phyloP scores from a whole-genome alignment of 2,888 invertebrate genomes.

The Troides oblongomaculatus region DNA sequence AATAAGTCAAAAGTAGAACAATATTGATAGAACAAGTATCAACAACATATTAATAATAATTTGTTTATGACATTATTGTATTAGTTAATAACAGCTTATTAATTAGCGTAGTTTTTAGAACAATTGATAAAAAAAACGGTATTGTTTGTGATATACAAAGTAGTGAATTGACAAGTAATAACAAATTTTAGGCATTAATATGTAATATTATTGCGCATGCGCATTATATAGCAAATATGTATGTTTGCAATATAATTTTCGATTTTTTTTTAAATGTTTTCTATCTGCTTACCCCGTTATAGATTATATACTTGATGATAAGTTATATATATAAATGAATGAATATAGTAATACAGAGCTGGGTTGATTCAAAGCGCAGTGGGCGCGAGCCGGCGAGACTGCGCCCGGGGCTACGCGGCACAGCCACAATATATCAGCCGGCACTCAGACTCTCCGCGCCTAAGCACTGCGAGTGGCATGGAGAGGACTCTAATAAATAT shows the following conservation, averaged over 20 bases:
- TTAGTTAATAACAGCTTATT: too few relatives aligned
- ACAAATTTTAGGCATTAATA: too few relatives aligned
- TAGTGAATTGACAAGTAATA: too few relatives aligned
- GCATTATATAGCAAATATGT: too few relatives aligned
- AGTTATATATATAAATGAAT: background rate
- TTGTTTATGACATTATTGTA: too few relatives aligned
- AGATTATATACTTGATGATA: background rate
- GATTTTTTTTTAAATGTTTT: background rate
- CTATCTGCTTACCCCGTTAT: constrained; percentile 1
- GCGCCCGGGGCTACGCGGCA: constrained; percentile 69
- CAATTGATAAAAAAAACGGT: too few relatives aligned
- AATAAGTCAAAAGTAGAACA: too few relatives aligned
- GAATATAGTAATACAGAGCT: constrained; percentile 2
- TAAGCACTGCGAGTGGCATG: constrained; percentile 38
- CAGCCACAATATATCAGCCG: constrained; percentile 75
- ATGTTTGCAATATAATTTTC: background rate
- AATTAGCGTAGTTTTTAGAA: too few relatives aligned
- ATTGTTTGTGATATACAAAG: too few relatives aligned
- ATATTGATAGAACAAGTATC: too few relatives aligned
- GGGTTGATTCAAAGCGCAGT: constrained; percentile 19
- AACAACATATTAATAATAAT: too few relatives aligned
- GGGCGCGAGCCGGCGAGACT: constrained; percentile 38
- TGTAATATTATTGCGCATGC: too few relatives aligned
- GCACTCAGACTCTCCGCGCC: constrained; percentile 60
- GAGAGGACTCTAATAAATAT: constrained; percentile 40